phyloP scores from a whole-genome alignment of 1,140 invertebrate genomes.

The Neodiprion lecontei region DNA sequence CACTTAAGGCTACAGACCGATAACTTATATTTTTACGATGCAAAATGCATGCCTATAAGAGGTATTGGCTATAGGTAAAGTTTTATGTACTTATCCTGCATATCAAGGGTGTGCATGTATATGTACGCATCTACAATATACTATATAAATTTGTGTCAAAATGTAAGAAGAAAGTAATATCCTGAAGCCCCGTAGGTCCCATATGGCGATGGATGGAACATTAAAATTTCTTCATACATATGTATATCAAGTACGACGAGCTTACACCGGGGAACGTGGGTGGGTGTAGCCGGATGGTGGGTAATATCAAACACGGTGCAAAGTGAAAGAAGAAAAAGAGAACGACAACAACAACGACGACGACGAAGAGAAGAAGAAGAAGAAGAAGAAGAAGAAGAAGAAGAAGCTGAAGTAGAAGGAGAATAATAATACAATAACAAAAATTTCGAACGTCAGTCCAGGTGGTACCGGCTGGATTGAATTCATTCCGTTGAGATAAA shows the following conservation, averaged over 20 bases:
- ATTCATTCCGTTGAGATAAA: background rate
- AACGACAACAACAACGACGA: constrained; percentile 40
- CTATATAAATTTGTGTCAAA: background rate
- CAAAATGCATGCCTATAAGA: background rate
- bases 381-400: background rate
- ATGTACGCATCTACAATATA: background rate
- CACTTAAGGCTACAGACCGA: background rate
- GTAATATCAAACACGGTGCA: background rate
- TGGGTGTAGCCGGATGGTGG: background rate
- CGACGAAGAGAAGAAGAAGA: constrained; percentile 20
- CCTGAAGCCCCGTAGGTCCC: constrained; percentile 19
- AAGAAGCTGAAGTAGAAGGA: constrained; percentile 11
- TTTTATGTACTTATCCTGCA: background rate
- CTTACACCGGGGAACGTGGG: background rate
- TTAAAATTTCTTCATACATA: constrained; percentile 46
- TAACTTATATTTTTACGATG: background rate
- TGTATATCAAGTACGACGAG: constrained; percentile 31
- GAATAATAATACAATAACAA: background rate
- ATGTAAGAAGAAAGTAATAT: constrained; percentile 6
- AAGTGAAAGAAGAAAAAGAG: constrained; percentile 11
- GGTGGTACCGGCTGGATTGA: constrained; percentile 16
- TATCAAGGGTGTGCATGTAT: background rate
- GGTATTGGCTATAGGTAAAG: background rate
- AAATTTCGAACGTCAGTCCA: background rate
- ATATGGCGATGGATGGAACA: constrained; percentile 34